Evolutionary conservation across 2,888 invertebrate genomes (phyloP), one percentile per base, ranked within the genome.

Genomic region (Xestia sexstrigata): DNA sequence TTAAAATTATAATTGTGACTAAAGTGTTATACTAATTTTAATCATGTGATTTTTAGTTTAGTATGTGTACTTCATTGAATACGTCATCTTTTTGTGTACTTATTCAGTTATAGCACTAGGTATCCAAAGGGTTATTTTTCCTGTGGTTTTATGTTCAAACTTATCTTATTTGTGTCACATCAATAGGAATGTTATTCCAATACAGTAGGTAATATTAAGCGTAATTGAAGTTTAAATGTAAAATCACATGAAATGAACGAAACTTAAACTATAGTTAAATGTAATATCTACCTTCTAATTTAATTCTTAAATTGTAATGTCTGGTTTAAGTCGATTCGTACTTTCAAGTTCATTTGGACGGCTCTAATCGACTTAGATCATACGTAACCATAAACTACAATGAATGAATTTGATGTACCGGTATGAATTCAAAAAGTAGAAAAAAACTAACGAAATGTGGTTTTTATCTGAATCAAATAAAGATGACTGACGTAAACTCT

Each of bases 401-500:
- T 70, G 49, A 81, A 76, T 78, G 78, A 83, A 86, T 84, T 77
- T 73, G 68, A 80, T 77, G 82, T 86, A 86, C 80, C 77, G 82
- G 80, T 82, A 83, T 70, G 81, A 85, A 87, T 82, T 80, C 79
- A 86, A 83, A 82, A 70, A 74, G 76, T 79, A 72, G 76, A 74
- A 88, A 85, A 79, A 82, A 85, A 83, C 88, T 82, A 68, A 82
- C 73, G 80, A 81, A 85, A 89, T 85, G 88, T 84, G 87, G 90
- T 90, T 90, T 87, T 87, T 90, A 88, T 89, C 86, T 78, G 87
- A 81, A 89, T 89, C 86, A 91, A 92, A 93, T 94, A 93, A 95
- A 92, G 93, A 95, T 95, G 96, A 96, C 96, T 96, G 96, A 96
- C 93, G 94, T 96, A 95, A 96, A 95, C 94, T 93, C 94, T 93